Base-by-base conservation (phyloP, 1,140 invertebrate species). In the Melipona quadrifasciata region DNA sequence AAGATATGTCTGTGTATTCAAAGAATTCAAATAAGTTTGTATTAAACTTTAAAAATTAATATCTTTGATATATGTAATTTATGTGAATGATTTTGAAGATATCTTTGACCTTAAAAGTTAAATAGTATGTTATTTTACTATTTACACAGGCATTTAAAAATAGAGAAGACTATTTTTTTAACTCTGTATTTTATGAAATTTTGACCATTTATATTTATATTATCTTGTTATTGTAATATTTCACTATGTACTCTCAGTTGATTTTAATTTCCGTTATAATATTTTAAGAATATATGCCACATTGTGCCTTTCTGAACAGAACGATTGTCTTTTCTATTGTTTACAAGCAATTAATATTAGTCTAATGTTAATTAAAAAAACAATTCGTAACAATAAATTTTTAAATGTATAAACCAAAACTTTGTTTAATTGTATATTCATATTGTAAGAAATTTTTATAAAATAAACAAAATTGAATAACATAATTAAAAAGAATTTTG, bases 291-390 rank as follows among this genome's bases (percentile, higher is more conserved):
- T 84, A 84, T 78, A 88, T 90, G 86, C 85, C 91, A 89, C 81
- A 86, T 80, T 89, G 91, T 92, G 91, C 91, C 91, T 92, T 92
- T 87, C 70, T 61, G 61, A 81, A 85, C 88, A 84, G 17, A 89
- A 70, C n/a, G 75, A 85, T 70, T 77, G 57, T 64, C 70, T 73
- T 75, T 85, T 78, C 61, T 53, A 58, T 53, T 80, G 27, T 86
- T 75, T 88, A 31, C 82, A 80, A 78, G 24, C 31, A 87, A 55
- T 21, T 68, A 17, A 85, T 74, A 67, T 53, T 58, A 58, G 74
- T 73, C 61, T 77, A 78, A 78, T 70, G 57, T 65, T 58, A 73
- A 80, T 80, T 73, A 67, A 47, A 73, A 51, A 68, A 51, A 70
- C 27, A 73, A 65, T 57, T 70, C 21, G 70, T 53, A 75, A 77